Evolutionary conservation across 2,113 vertebrate genomes (phyloP).

Genomic region (Hyaena hyaena): DNA sequence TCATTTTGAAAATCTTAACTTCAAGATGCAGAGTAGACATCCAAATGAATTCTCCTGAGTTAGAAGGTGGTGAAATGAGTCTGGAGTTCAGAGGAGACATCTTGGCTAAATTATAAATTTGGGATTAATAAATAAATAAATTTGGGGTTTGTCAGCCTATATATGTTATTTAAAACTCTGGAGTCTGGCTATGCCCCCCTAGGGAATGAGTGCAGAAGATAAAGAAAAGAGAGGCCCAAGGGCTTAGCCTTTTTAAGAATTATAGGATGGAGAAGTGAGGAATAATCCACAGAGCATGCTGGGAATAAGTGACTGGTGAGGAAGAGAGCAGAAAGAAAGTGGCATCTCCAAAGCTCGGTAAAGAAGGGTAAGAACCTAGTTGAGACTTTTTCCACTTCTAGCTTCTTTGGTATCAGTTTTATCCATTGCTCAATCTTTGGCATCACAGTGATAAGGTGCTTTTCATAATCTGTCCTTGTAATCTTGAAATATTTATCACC

Average conservation of each 20-base stretch:
- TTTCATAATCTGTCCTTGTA: neutral
- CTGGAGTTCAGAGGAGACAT: neutral
- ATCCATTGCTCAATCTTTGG: neutral
- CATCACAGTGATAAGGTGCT: neutral
- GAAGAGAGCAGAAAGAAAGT: neutral
- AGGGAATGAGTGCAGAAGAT: neutral
- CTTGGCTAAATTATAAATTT: neutral
- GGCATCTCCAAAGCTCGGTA: neutral
- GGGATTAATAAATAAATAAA: no score
- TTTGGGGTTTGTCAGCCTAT: neutral
- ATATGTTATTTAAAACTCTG: neutral
- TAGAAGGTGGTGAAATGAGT: neutral
- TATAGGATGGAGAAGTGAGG: no score
- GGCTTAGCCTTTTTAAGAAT: neutral
- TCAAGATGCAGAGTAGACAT: neutral
- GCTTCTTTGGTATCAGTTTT: neutral
- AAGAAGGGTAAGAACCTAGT: neutral
- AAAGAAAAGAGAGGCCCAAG: neutral
- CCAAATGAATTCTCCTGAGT: neutral
- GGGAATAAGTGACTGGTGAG: neutral
- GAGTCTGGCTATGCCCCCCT: neutral
- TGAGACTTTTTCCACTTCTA: neutral
- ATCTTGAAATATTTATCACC: neutral
- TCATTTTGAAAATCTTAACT: neutral
- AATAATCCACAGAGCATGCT: neutral